Evolutionary conservation across 1,140 invertebrate species (phyloP).

Genomic region (Holcopasites calliopsidis): DNA sequence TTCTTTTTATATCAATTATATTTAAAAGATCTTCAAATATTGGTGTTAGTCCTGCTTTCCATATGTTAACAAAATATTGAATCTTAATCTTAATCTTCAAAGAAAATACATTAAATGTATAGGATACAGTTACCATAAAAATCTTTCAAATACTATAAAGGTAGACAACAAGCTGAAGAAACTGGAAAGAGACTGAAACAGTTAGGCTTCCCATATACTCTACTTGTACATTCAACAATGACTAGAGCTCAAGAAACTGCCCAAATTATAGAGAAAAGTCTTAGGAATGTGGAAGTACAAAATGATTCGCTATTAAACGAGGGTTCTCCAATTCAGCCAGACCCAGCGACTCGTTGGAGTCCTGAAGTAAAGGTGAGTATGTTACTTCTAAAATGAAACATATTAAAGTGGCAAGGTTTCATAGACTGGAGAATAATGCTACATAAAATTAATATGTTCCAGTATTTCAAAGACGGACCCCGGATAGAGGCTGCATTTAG

Average conservation of each 20-base stretch:
- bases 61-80: background rate
- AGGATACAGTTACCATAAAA: too few relatives aligned
- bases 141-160: slow-evolving; percentile 75
- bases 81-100: too few relatives aligned
- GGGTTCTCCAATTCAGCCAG: slow-evolving; percentile 96
- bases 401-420: too few relatives aligned
- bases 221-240: slow-evolving; percentile 94
- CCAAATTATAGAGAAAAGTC: slow-evolving; percentile 86
- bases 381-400: background rate
- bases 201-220: slow-evolving; percentile 88
- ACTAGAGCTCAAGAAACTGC: slow-evolving; percentile 95
- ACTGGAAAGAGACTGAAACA: slow-evolving; percentile 89
- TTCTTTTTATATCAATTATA: slow-evolving; percentile 19
- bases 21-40: background rate
- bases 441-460: slow-evolving; percentile 44
- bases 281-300: slow-evolving; percentile 81
- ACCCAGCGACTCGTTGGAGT: slow-evolving; percentile 94
- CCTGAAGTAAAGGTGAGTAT: slow-evolving; percentile 87
- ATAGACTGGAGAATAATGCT: background rate
- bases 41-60: background rate
- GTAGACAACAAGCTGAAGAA: slow-evolving; percentile 89
- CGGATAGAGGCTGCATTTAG: slow-evolving; percentile 98
- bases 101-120: too few relatives aligned
- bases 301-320: slow-evolving; percentile 88
- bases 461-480: slow-evolving; percentile 97